phyloP scores from a whole-genome alignment of 2,888 invertebrate genomes.

The Lasiommata megera region DNA sequence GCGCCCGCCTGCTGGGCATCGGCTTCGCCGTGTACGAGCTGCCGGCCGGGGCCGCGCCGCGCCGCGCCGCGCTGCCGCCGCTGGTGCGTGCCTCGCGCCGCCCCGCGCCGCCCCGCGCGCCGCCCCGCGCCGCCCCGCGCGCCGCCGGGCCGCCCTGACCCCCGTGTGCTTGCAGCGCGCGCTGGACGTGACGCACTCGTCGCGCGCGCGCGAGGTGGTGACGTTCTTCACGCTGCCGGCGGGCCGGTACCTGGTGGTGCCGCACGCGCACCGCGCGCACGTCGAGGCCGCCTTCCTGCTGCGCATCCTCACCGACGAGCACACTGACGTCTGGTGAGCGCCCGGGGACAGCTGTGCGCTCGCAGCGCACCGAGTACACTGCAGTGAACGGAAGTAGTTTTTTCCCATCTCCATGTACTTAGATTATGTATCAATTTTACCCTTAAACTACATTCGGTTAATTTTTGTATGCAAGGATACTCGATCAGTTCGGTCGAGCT shows the following conservation, averaged over 20 bases:
- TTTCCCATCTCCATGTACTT: too few relatives aligned
- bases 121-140: slow-evolving; percentile 52
- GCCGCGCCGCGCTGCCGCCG: slow-evolving; percentile 36
- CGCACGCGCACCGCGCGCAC: slow-evolving; percentile 85
- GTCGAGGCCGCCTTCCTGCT: slow-evolving; percentile 86
- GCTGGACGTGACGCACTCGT: slow-evolving; percentile 85
- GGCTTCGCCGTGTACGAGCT: slow-evolving; percentile 88
- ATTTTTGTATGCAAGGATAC: too few relatives aligned
- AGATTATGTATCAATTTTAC: too few relatives aligned
- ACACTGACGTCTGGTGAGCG: slow-evolving; percentile 85
- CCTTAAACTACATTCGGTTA: too few relatives aligned
- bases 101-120: slow-evolving; percentile 76
- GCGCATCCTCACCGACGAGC: slow-evolving; percentile 86
- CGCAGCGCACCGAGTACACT: too few relatives aligned
- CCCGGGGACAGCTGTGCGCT: too few relatives aligned
- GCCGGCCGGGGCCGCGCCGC: slow-evolving; percentile 67
- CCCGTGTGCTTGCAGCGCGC: slow-evolving; percentile 64
- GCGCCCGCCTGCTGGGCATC: slow-evolving; percentile 80
- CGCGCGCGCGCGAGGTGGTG: slow-evolving; percentile 84
- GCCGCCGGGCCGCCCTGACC: slow-evolving; percentile 13
- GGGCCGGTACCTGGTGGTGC: slow-evolving; percentile 87
- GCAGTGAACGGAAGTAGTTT: too few relatives aligned
- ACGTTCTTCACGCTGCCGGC: slow-evolving; percentile 88
- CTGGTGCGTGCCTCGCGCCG: slow-evolving; percentile 61
- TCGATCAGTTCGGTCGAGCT: too few relatives aligned